Evolutionary conservation across 2,113 vertebrate genomes (phyloP).

Genomic region (Xiphophorus couchianus): DNA sequence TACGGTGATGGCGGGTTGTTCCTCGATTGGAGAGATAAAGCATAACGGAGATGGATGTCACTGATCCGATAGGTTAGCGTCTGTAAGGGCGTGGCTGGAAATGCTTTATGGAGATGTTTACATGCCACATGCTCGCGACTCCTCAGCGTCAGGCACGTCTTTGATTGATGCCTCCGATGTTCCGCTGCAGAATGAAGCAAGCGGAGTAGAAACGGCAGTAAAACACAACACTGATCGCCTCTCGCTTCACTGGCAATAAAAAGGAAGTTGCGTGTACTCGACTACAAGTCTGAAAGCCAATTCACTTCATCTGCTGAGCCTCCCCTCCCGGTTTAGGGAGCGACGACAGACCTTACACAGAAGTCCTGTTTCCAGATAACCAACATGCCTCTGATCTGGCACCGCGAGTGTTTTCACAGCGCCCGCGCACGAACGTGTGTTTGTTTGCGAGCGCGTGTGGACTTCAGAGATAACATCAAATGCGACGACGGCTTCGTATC

Average conservation of each 20-base stretch:
- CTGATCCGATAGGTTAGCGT: conserved; percentile 27
- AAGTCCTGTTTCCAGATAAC: conserved; percentile 49
- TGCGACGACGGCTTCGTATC: conserved; percentile 6
- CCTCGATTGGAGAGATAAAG: conserved; percentile 30
- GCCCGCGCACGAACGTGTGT: background rate
- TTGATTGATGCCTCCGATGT: conserved; percentile 19
- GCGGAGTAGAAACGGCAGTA: background rate
- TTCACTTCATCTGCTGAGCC: background rate
- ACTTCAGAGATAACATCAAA: conserved; percentile 52
- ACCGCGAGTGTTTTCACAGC: conserved; percentile 26
- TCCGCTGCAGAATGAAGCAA: background rate
- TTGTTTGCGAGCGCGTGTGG: background rate
- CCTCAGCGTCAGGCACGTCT: conserved; percentile 5
- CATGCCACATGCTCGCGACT: conserved; percentile 25
- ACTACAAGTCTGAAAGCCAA: background rate
- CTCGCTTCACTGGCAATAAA: conserved; percentile 12
- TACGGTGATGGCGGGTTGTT: background rate
- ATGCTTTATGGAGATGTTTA: conserved; percentile 36
- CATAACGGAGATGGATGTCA: conserved; percentile 52
- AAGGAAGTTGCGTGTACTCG: background rate
- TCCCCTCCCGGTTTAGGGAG: background rate
- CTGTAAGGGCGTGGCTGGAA: conserved; percentile 20
- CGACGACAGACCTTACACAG: conserved; percentile 45
- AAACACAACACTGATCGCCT: background rate
- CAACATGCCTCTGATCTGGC: conserved; percentile 41